A percentile compares a stretch with the other conserved stretches of the same genome.
Evolutionary conservation across 2,113 vertebrate species (phyloP).

Genomic region (Gadus macrocephalus): DNA sequence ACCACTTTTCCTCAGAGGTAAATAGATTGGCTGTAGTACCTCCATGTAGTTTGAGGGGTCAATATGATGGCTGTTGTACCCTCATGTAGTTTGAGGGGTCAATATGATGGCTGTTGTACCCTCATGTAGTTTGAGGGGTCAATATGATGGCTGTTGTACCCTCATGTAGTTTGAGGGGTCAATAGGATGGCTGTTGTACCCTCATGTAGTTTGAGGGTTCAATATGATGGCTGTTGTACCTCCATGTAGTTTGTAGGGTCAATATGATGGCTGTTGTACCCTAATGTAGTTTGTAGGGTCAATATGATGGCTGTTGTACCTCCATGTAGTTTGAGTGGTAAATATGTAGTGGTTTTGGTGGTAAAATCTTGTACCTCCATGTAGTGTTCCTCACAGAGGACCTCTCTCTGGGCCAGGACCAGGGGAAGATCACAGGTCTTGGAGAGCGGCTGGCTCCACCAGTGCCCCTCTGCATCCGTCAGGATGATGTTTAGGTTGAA

Average conservation of each 20-base stretch:
- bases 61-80: slow-evolving; percentile 22
- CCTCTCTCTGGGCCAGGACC: slow-evolving; percentile 47
- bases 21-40: background rate
- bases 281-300: too few species aligned
- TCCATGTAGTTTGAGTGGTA: too few species aligned
- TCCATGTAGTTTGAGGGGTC: too few species aligned
- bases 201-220: slow-evolving; percentile 43
- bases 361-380: slow-evolving; percentile 48
- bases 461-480: slow-evolving; percentile 5
- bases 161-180: slow-evolving; percentile 45
- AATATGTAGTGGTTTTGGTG: too few species aligned
- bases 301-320: too few species aligned
- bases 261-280: too few species aligned
- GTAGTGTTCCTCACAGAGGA: slow-evolving; percentile 60
- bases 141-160: slow-evolving; percentile 21
- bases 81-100: slow-evolving; percentile 45
- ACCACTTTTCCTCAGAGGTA: too few species aligned
- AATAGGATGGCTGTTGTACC: slow-evolving; percentile 20
- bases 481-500: slow-evolving; percentile 48
- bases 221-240: too few species aligned
- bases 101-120: slow-evolving; percentile 21
- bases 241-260: too few species aligned
- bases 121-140: slow-evolving; percentile 45
- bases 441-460: slow-evolving; percentile 26
- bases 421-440: slow-evolving; percentile 31